Evolutionary conservation across 2,113 vertebrate genomes (phyloP).

Genomic region (Elgaria multicarinata): DNA sequence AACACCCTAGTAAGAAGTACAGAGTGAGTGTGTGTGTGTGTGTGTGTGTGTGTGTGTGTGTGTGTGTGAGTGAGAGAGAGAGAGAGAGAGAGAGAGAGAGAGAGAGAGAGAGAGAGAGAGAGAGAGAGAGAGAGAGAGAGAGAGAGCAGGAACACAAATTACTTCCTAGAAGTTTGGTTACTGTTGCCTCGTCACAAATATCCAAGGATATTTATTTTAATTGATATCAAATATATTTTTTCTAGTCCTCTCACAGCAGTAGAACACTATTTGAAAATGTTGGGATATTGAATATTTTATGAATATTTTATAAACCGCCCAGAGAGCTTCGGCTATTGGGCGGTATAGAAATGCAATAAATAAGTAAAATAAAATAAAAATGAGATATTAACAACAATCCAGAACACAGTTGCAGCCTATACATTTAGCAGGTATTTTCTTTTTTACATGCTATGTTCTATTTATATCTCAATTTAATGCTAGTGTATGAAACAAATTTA

Average conservation of each 20-base stretch:
- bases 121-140: too few relatives aligned
- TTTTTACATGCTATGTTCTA: neutral
- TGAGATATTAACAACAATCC: neutral
- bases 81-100: neutral
- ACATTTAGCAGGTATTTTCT: neutral
- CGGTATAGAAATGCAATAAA: too few relatives aligned
- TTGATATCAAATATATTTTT: neutral
- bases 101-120: neutral
- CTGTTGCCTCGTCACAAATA: neutral
- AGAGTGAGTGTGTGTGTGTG: too few relatives aligned
- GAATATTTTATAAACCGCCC: too few relatives aligned
- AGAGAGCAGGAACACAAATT: neutral
- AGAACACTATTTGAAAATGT: too few relatives aligned
- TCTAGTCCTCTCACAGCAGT: neutral
- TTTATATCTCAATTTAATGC: neutral
- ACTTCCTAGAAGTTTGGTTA: neutral
- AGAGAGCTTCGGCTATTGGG: too few relatives aligned
- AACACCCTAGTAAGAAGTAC: neutral
- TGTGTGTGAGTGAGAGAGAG: neutral
- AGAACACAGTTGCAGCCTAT: neutral
- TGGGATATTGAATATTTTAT: neutral
- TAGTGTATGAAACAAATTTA: neutral
- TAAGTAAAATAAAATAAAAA: too few relatives aligned
- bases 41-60: too few relatives aligned
- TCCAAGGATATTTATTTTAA: neutral